Conservation (phyloP, 2,113 vertebrate species). For the Chaetura pelagica region DNA sequence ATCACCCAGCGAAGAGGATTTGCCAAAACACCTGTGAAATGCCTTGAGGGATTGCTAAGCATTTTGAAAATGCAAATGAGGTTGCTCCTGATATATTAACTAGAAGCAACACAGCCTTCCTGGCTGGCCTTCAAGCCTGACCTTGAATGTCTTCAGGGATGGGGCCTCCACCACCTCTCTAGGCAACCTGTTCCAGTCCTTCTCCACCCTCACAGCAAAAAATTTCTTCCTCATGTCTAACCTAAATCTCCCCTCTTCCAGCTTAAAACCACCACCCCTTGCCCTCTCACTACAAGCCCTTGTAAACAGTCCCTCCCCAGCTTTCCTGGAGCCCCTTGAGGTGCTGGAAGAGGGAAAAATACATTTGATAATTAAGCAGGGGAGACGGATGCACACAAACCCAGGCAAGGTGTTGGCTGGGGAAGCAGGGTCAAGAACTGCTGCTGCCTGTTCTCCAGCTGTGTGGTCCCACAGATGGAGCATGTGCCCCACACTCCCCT, state of each 20-base stretch:
- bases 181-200: no score
- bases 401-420: neutral
- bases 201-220: no score
- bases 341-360: no score
- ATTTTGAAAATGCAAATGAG: neutral
- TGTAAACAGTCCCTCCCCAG: no score
- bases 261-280: no score
- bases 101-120: neutral
- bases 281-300: no score
- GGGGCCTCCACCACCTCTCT: no score
- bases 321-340: no score
- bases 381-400: neutral
- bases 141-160: no score
- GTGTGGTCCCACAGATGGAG: rapidly evolving
- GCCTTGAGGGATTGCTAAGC: neutral
- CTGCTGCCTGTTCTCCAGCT: neutral
- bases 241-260: no score
- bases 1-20: neutral
- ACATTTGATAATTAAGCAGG: neutral
- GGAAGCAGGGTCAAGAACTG: neutral
- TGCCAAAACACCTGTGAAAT: neutral
- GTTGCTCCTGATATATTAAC: neutral
- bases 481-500: neutral
- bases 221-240: no score
- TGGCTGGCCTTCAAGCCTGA: neutral